Evolutionary conservation across 2,113 vertebrate genomes (phyloP).

Genomic region (Apteryx mantelli): DNA sequence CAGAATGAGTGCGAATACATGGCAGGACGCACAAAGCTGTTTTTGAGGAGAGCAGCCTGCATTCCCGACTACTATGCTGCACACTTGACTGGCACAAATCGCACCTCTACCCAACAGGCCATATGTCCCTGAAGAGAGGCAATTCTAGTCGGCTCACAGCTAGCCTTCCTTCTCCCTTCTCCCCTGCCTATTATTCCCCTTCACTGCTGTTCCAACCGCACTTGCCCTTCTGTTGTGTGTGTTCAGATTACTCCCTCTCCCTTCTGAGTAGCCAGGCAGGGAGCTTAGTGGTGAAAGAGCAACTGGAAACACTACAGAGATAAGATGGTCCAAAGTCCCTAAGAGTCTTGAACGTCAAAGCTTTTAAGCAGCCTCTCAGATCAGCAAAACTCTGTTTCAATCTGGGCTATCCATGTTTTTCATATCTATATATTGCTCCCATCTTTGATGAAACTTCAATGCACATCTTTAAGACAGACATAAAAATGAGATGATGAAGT

Average conservation of each 20-base stretch:
- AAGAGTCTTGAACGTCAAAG: neutral
- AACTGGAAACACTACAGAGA: neutral
- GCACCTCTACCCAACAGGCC: neutral
- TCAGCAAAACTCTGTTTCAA: neutral
- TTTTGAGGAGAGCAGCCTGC: neutral
- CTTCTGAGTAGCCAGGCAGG: neutral
- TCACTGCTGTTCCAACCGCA: neutral
- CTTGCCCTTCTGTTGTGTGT: neutral
- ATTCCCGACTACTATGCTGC: neutral
- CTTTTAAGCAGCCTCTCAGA: neutral
- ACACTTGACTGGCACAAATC: neutral
- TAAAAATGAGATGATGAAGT: neutral
- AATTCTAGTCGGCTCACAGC: neutral
- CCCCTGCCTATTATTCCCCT: neutral
- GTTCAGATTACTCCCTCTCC: neutral
- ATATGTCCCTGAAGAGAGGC: neutral
- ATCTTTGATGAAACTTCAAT: neutral
- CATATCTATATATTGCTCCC: neutral
- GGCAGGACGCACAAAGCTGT: neutral
- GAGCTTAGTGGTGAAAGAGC: neutral
- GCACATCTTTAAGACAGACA: neutral
- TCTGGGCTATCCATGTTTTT: neutral
- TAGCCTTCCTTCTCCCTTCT: neutral
- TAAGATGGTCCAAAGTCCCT: neutral
- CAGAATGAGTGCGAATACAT: neutral